Conservation (phyloP, 2,888 invertebrate genomes). For the Aplocera efformata region DNA sequence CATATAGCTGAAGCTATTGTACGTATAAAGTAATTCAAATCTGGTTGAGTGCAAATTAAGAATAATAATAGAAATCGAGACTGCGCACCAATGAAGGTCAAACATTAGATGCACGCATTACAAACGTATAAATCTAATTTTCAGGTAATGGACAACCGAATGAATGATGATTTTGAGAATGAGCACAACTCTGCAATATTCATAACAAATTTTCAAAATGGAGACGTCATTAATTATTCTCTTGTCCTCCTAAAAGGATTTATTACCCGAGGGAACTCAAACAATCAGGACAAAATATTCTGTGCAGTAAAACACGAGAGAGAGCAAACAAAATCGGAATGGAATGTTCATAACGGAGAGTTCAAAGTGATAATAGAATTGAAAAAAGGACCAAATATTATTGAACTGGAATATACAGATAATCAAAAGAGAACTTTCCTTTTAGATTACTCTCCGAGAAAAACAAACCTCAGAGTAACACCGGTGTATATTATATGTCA, state of each 20-base stretch:
- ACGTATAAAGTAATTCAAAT: slow-evolving; percentile 36
- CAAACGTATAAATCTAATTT: slow-evolving; percentile 45
- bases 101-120: slow-evolving; percentile 30
- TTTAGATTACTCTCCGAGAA: slow-evolving; percentile 80
- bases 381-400: slow-evolving; percentile 81
- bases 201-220: slow-evolving; percentile 82
- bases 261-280: slow-evolving; percentile 68
- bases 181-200: slow-evolving; percentile 69
- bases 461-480: slow-evolving; percentile 83
- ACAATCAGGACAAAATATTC: slow-evolving; percentile 61
- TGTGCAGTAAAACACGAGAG: slow-evolving; percentile 65
- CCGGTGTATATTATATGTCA: slow-evolving; percentile 92
- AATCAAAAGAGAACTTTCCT: slow-evolving; percentile 64
- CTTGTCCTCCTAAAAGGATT: slow-evolving; percentile 82
- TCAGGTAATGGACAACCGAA: slow-evolving; percentile 78
- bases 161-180: slow-evolving; percentile 63
- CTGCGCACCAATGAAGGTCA: slow-evolving; percentile 46
- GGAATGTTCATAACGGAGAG: slow-evolving; percentile 83
- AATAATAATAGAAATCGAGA: slow-evolving; percentile 42
- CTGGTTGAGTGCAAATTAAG: slow-evolving; percentile 46
- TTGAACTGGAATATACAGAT: slow-evolving; percentile 80
- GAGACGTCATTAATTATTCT: slow-evolving; percentile 81
- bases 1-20: slow-evolving; percentile 21
- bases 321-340: slow-evolving; percentile 66
- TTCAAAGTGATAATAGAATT: slow-evolving; percentile 86